Conservation (phyloP, 2,888 invertebrate genomes). For the Plutella xylostella region DNA sequence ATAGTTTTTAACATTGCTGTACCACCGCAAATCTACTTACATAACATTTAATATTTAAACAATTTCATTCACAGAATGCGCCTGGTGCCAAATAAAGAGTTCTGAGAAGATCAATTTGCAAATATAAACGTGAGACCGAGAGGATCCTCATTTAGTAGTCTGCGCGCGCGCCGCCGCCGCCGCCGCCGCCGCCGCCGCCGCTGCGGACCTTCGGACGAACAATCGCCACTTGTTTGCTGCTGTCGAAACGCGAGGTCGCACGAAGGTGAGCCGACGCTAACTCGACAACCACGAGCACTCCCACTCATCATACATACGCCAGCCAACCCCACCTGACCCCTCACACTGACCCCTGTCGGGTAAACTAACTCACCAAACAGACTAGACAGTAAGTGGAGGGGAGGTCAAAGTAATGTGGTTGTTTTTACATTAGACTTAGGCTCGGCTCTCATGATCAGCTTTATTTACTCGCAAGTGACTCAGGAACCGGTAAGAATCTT, state of each 20-base stretch:
- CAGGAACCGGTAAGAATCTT: too few relatives aligned
- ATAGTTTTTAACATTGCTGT: too few relatives aligned
- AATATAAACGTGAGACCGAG: slow-evolving; percentile 41
- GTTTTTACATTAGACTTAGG: too few relatives aligned
- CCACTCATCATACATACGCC: slow-evolving; percentile 28
- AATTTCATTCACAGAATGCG: too few relatives aligned
- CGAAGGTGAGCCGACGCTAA: slow-evolving; percentile 63
- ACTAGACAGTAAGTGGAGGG: background rate
- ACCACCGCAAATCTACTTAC: too few relatives aligned
- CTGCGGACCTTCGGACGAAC: slow-evolving; percentile 56
- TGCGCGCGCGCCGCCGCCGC: slow-evolving; percentile 28
- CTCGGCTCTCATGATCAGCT: too few relatives aligned
- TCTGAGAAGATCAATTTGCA: slow-evolving; percentile 32
- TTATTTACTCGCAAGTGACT: too few relatives aligned
- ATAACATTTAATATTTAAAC: too few relatives aligned
- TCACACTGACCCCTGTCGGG: background rate
- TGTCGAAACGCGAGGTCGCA: slow-evolving; percentile 65
- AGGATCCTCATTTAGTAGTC: slow-evolving; percentile 53
- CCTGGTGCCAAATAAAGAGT: too few relatives aligned
- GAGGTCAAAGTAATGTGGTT: background rate
- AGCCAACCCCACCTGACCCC: slow-evolving; percentile 18
- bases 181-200: slow-evolving; percentile 17
- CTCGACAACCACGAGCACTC: slow-evolving; percentile 47
- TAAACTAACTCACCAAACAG: background rate
- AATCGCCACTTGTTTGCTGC: slow-evolving; percentile 51